Evolutionary conservation across 1,140 invertebrate species (phyloP).

Genomic region (Helicoverpa armigera): DNA sequence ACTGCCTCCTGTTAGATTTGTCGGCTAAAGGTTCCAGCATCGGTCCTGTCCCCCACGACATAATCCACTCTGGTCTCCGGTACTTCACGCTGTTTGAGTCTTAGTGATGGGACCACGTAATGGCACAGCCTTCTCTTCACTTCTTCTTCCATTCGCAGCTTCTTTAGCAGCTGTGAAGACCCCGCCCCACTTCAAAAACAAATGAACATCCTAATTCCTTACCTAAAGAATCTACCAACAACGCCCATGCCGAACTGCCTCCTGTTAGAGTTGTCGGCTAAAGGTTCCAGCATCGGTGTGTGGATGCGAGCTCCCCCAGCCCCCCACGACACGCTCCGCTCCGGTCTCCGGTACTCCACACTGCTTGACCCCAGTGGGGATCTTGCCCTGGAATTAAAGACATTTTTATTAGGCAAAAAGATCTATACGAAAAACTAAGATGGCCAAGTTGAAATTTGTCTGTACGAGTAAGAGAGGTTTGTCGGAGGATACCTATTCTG

Average conservation of each 20-base stretch:
- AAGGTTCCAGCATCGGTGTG: slow-evolving; percentile 89
- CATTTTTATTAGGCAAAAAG: not conserved
- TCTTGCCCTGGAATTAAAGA: slow-evolving; percentile 68
- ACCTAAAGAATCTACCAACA: slow-evolving; percentile 93
- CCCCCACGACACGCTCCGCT: slow-evolving; percentile 81
- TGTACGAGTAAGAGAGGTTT: no score
- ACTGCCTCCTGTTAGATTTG: slow-evolving; percentile 93
- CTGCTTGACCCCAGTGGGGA: slow-evolving; percentile 75
- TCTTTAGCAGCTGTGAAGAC: no score
- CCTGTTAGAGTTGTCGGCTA: slow-evolving; percentile 93
- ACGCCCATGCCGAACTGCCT: slow-evolving; percentile 95
- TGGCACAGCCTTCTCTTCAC: no score
- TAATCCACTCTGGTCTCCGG: slow-evolving; percentile 75
- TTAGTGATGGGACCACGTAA: no score
- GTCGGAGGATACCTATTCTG: no score
- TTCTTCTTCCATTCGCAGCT: no score
- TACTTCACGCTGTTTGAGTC: slow-evolving; percentile 72
- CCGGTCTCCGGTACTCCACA: slow-evolving; percentile 77
- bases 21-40: slow-evolving; percentile 91
- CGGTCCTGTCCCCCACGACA: slow-evolving; percentile 84
- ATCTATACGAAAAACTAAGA: no score
- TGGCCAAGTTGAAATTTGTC: no score
- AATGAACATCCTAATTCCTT: slow-evolving; percentile 60
- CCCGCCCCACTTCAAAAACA: not conserved
- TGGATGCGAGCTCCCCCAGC: slow-evolving; percentile 89